Evolutionary conservation across 2,797 vertebrate genomes (phyloP), one percentile per base, ranked within the genome.

Genomic region (Trachops cirrhosus): DNA sequence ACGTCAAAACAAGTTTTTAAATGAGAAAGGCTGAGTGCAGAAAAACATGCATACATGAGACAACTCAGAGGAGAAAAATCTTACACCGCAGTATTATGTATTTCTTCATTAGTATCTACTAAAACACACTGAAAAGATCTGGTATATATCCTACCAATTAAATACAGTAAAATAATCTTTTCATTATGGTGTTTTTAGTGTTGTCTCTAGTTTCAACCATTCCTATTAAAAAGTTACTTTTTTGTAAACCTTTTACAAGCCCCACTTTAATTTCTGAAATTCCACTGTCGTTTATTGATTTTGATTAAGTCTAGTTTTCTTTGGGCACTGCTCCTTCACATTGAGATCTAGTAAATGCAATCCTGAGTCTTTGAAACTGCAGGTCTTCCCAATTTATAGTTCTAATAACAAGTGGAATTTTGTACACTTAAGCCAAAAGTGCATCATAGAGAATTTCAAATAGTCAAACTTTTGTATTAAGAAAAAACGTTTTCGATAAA

Each of bases 251-350:
- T 94, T 89, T 86, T 80, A 82, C 15, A 75, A 95, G 83, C 32
- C 10, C 10, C 32, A 68, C 79, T 94, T 95, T 94, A 46, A 86
- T 89, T 92, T 92, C 74, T 89, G 74, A 86, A 77, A 93, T 73
- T 88, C 64, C 54, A 78, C 9, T 74, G 21, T 84, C 29, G 59
- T 89, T 57, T 59, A 77, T n/a, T 83, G 64, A 70, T 59, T 91
- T 93, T 75, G 22, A 57, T 59, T 77, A 87, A 77, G 24, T 89
- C 24, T 83, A 71, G 24, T 50, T 84, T 88, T 83, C 82, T 92
- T 32, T 83, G 54, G 70, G 70, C 32, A 50, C 12, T 87, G 34
- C 16, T 94, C 75, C 86, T 95, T 94, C 75, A 77, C n/a, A 82
- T 59, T 92, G 41, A 83, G 19, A 86, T 50, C 70, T 84, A 96